A percentile compares a stretch with the other conserved stretches of the same genome.
phyloP scores from a whole-genome alignment of 2,797 vertebrate genomes.

The Cichlasoma orientale region DNA sequence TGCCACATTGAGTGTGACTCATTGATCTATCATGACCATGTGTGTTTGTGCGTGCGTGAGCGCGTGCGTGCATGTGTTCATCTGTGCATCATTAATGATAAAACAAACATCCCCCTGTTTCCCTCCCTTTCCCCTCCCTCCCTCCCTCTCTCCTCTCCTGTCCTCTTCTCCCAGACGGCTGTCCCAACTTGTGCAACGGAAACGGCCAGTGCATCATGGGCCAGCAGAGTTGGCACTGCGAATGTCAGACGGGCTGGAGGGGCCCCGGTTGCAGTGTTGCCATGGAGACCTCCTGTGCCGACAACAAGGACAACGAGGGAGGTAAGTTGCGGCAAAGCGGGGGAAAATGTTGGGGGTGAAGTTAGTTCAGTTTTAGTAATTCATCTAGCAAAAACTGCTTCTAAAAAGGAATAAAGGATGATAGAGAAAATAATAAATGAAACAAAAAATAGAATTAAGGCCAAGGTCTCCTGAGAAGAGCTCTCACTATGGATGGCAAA shows the following conservation, averaged over 20 bases:
- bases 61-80: constrained; percentile 9
- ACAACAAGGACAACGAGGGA: constrained; percentile 99
- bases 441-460: constrained; percentile 27
- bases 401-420: constrained; percentile 11
- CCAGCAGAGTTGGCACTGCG: constrained; percentile 99
- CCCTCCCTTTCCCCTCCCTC: neutral
- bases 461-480: constrained; percentile 30
- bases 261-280: constrained; percentile 97
- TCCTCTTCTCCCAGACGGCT: constrained; percentile 87
- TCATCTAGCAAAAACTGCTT: neutral
- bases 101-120: constrained; percentile 55
- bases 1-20: constrained; percentile 39
- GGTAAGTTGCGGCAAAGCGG: constrained; percentile 75
- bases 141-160: constrained; percentile 1
- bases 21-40: constrained; percentile 46
- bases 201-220: constrained; percentile 98
- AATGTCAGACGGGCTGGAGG: constrained; percentile 99
- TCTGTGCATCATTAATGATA: constrained; percentile 31
- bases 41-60: constrained; percentile 3
- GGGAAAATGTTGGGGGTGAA: neutral
- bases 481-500: constrained; percentile 3
- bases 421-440: constrained; percentile 18
- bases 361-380: neutral
- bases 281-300: constrained; percentile 98
- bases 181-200: constrained; percentile 96